These are phyloP conservation scores for Iphiclides podalirius DNA, from an alignment of 2,888 invertebrate species.

Conservation along the genomic window DNA sequence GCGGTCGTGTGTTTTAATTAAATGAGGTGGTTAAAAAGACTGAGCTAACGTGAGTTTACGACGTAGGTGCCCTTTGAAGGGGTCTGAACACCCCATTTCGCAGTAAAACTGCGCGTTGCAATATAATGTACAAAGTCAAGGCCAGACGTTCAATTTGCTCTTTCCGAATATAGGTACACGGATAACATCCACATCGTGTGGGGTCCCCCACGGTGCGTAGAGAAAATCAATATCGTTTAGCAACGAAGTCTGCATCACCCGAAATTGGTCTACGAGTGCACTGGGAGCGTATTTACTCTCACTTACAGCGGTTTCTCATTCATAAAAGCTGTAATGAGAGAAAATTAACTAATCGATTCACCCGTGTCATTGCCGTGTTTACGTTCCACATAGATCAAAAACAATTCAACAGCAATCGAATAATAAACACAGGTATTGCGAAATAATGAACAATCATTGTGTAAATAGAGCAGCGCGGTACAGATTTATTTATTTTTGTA, in stretches of 20 bases:
- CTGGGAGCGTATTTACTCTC: slow-evolving; percentile 34
- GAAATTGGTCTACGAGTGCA: slow-evolving; percentile 27
- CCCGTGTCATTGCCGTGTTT: slow-evolving; percentile 61
- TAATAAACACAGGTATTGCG: slow-evolving; percentile 48
- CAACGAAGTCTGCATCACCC: slow-evolving; percentile 26
- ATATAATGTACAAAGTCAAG: slow-evolving; percentile 33
- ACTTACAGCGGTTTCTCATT: slow-evolving; percentile 56
- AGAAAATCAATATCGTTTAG: slow-evolving; percentile 45
- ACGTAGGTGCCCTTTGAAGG: slow-evolving; percentile 39
- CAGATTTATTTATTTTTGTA: slow-evolving; percentile 73
- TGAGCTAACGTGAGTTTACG: neutral
- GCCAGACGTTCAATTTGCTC: slow-evolving; percentile 42
- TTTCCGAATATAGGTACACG: slow-evolving; percentile 17
- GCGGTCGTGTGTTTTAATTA: neutral
- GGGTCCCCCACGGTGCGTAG: slow-evolving; percentile 26
- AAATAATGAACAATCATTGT: slow-evolving; percentile 49
- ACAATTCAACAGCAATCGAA: slow-evolving; percentile 40
- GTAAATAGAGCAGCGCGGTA: slow-evolving; percentile 63
- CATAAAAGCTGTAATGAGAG: slow-evolving; percentile 66
- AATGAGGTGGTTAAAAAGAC: slow-evolving; percentile 22
- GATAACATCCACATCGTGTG: slow-evolving; percentile 31
- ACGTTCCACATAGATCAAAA: slow-evolving; percentile 51
- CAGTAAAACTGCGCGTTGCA: slow-evolving; percentile 35
- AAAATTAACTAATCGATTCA: slow-evolving; percentile 69
- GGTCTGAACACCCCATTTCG: slow-evolving; percentile 51